phyloP scores from a whole-genome alignment of 2,888 invertebrate genomes.

The Automeris io region DNA sequence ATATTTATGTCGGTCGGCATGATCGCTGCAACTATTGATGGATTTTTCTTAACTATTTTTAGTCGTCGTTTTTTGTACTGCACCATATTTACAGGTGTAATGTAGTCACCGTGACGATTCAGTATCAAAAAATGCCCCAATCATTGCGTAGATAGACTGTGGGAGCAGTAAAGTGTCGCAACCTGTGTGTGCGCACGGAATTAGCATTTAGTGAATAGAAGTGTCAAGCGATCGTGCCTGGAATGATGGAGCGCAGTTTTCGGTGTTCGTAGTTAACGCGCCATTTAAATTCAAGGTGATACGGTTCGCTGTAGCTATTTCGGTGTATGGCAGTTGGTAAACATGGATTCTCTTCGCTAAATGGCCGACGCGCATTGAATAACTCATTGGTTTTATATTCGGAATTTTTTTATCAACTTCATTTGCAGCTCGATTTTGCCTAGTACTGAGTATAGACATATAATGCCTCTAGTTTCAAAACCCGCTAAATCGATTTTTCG shows the following conservation, averaged over 20 bases:
- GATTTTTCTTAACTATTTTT: no score
- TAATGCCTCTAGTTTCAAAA: no score
- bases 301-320: neutral
- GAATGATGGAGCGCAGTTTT: neutral
- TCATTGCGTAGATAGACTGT: neutral
- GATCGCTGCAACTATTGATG: no score
- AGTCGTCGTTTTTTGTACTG: no score
- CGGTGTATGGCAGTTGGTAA: neutral
- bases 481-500: no score
- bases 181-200: conserved; percentile 31
- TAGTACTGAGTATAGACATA: no score
- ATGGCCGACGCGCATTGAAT: neutral
- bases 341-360: neutral
- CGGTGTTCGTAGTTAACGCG: neutral
- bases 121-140: no score
- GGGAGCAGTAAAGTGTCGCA: neutral
- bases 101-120: no score
- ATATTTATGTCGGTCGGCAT: no score
- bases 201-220: conserved; percentile 63
- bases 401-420: no score
- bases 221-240: conserved; percentile 31
- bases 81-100: no score
- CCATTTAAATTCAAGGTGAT: conserved; percentile 4
- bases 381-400: neutral
- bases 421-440: no score